Evolutionary conservation across 2,888 invertebrate genomes (phyloP), one percentile per base, ranked within the genome.

Genomic region (Orthosia gracilis): DNA sequence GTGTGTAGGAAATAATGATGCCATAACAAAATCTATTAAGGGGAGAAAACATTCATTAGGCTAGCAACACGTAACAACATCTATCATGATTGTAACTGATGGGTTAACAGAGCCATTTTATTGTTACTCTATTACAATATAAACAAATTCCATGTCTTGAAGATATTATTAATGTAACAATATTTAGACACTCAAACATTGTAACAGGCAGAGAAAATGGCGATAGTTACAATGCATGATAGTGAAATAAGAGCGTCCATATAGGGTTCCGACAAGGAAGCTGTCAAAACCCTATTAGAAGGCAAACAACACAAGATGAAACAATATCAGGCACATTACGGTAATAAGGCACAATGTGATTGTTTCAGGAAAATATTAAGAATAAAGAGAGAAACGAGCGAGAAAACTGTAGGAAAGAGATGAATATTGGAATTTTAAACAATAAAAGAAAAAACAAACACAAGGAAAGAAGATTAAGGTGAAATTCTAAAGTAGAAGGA

Each of bases 331-430:
- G 94, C 94, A 95, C 94, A 92, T 93, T 80, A 85, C 87, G 89
- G 85, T 82, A 87, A 94, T 83, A 96, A 96, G 96, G 96, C 95
- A 96, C 96, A 84, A 90, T 81, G 94, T 92, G 92, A 92, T 90
- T 91, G 91, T 85, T 88, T 73, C 63, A 62, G 59, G 80, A 83
- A 47, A 69, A 73, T 31, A 61, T 45, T 61, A 64, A 47, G 13
- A 80, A 64, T 26, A 21, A 74, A 69, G 15, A 64, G 64, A 77
- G 64, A 71, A 76, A 78, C 18, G 3, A 70, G n/a, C n/a, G 69
- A 23, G 63, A 23, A 73, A 73, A 52, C n/a, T 18, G 23, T 15
- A 67, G 73, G 71, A 79, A 75, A 50, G 67, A 73, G 47, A 47
- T 15, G n/a, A 23, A 47, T 12, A n/a, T 49, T 61, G 7, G 17